Evolutionary conservation across 1,140 invertebrate genomes (phyloP), one percentile per base, ranked within the genome.

Genomic region (Drosophila novamexicana): DNA sequence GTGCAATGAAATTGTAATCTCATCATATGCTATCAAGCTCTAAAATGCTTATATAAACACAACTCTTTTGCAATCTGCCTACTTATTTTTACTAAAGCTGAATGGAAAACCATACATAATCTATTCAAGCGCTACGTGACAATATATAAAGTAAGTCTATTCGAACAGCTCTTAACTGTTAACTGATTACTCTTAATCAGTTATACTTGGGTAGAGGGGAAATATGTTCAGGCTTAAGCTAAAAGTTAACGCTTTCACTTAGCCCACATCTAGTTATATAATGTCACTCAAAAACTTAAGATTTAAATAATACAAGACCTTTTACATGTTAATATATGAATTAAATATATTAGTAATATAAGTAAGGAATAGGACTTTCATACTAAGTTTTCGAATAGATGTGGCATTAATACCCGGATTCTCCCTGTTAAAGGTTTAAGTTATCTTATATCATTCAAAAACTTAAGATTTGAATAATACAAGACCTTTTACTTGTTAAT

Each of bases 71-170:
- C 71, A 67, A 83, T 72, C 66, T 61, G 34, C 32, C 50, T 29
- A 36, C 29, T 52, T 52, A 53, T 4, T 52, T 37, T 4, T 53
- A 8, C 32, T 59, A 45, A 73, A 82, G 47, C 57, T 82, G 61
- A 75, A 86, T 85, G 82, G 75, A 85, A 78, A 78, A 75, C 40
- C 52, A 59, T n/a, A 64, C 10, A 68, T 79, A 79, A 73, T 84
- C 72, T 59, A 18, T 64, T 68, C 45, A 78, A 77, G 54, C 62
- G 42, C 52, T 69, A 85, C 81, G 81, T 85, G 81, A 85, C 77
- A 75, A 66, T 72, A 70, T 53, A 81, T 63, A n/a, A 86, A 86
- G 81, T 85, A 81, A 85, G 81, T 84, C 44, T 7, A 12, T 22
- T 58, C 54, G 47, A 71, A 49, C 49, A 22, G 34, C 52, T 53